These are phyloP conservation scores for Halichondria panicea DNA, from an alignment of 37 sponge, comb jelly and placozoan genomes.

Conservation along the genomic window DNA sequence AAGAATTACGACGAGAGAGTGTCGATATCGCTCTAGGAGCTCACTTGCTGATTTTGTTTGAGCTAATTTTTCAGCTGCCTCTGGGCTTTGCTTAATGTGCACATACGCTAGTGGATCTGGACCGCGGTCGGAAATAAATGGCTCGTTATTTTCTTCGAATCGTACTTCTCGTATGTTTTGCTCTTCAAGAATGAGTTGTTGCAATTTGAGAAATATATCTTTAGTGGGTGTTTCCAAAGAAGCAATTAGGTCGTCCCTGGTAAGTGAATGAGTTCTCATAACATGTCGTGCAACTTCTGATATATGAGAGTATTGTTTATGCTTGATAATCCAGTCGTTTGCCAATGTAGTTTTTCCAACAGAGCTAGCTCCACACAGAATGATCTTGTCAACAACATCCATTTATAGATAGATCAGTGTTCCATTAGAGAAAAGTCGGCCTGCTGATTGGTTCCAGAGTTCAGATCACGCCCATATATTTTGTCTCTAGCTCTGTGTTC, in stretches of 20 bases:
- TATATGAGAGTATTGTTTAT: conserved; percentile 43
- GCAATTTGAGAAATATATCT: conserved; percentile 47
- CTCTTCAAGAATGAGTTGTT: conserved; percentile 50
- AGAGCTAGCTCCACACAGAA: conserved; percentile 82
- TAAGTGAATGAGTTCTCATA: conserved; percentile 38
- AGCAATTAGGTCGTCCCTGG: conserved; percentile 25
- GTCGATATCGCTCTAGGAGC: conserved; percentile 41
- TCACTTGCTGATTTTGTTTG: conserved; percentile 1
- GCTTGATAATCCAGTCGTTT: conserved; percentile 48
- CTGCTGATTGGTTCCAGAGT: too few species aligned
- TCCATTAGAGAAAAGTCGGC: too few species aligned
- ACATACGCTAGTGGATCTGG: conserved; percentile 63
- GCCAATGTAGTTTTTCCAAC: conserved; percentile 78
- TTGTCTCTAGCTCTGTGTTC: too few species aligned
- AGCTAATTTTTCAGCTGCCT: conserved; percentile 25
- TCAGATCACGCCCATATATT: too few species aligned
- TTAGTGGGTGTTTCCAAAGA: conserved; percentile 54
- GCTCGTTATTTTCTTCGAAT: neutral
- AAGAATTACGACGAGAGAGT: conserved; percentile 48
- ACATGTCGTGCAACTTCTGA: conserved; percentile 65
- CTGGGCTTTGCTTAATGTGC: neutral
- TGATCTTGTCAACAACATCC: conserved; percentile 49
- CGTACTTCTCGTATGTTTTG: conserved; percentile 47
- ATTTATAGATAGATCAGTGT: too few species aligned
- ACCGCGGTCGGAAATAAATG: conserved; percentile 68